phyloP scores from a whole-genome alignment of 2,113 vertebrate species.

The Gymnocephalus cernua region DNA sequence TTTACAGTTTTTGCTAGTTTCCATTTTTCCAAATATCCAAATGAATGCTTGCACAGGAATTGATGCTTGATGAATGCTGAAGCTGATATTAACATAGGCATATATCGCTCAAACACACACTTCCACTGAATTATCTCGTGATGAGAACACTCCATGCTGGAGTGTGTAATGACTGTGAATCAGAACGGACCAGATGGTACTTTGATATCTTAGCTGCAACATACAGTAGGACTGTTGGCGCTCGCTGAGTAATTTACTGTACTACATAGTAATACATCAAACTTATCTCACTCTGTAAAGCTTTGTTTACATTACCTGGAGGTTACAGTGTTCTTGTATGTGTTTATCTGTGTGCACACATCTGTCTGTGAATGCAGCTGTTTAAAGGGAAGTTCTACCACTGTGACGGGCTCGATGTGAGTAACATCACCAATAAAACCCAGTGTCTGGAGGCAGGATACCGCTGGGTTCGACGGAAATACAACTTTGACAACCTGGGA shows the following conservation, averaged over 20 bases:
- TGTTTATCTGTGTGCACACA: constrained; percentile 15
- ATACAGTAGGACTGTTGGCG: constrained; percentile 9
- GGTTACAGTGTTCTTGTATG: constrained; percentile 19
- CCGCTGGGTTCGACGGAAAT: constrained; percentile 93
- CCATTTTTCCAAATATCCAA: constrained; percentile 12
- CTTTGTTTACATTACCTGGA: constrained; percentile 33
- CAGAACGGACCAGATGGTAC: constrained; percentile 41
- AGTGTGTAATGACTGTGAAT: constrained; percentile 28
- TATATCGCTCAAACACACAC: constrained; percentile 13
- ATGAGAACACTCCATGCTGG: constrained; percentile 32
- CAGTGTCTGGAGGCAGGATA: constrained; percentile 89
- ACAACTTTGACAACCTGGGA: constrained; percentile 98
- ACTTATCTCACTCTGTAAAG: background rate
- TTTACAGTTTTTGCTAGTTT: background rate
- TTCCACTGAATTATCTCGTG: constrained; percentile 11
- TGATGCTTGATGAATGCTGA: constrained; percentile 5
- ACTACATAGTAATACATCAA: constrained; percentile 8
- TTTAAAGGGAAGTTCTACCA: constrained; percentile 98
- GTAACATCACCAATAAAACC: constrained; percentile 91
- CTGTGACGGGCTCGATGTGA: constrained; percentile 91
- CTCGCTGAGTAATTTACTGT: constrained; percentile 27
- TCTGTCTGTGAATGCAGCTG: constrained; percentile 83
- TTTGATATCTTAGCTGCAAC: constrained; percentile 11
- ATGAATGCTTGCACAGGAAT: background rate
- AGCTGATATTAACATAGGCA: constrained; percentile 8